A percentile compares a stretch with the other conserved stretches of the same genome.
These are phyloP conservation scores for Globodera rostochiensis DNA, from an alignment of 1,140 invertebrate genomes.

Conservation along the genomic window DNA sequence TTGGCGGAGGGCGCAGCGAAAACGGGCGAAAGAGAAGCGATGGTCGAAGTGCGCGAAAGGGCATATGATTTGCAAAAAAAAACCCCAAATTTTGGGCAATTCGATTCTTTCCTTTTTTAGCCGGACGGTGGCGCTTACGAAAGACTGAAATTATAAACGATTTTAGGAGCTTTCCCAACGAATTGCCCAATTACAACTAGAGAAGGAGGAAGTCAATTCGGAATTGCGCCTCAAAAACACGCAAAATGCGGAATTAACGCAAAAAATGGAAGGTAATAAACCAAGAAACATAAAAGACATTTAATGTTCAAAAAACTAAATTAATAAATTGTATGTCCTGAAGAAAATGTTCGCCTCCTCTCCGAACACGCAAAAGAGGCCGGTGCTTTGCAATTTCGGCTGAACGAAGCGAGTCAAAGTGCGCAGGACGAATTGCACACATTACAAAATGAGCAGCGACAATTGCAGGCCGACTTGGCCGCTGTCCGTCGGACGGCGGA, in stretches of 20 bases:
- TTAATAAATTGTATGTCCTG: neutral
- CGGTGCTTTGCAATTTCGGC: neutral
- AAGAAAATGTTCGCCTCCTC: neutral
- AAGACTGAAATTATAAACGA: neutral
- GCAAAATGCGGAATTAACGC: conserved; percentile 7
- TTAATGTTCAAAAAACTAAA: neutral
- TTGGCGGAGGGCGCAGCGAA: conserved; percentile 12
- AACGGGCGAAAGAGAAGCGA: conserved; percentile 19
- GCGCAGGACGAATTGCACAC: conserved; percentile 8
- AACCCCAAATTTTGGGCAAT: too few species aligned
- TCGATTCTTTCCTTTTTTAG: too few species aligned
- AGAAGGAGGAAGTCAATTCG: conserved; percentile 26
- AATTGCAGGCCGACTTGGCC: conserved; percentile 10
- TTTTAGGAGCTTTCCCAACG: conserved; percentile 27
- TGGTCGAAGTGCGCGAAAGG: conserved; percentile 16
- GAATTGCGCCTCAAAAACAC: conserved; percentile 10
- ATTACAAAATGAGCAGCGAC: conserved; percentile 4
- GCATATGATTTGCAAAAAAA: too few species aligned
- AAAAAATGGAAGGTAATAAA: neutral
- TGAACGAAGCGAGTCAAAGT: conserved; percentile 21
- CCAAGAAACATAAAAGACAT: neutral
- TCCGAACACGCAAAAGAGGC: conserved; percentile 22
- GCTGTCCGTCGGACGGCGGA: neutral
- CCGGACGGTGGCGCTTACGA: neutral
- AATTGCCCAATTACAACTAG: conserved; percentile 22